Base-by-base conservation (phyloP, 2,113 vertebrate species). In the Chascanopsetta lugubris region DNA sequence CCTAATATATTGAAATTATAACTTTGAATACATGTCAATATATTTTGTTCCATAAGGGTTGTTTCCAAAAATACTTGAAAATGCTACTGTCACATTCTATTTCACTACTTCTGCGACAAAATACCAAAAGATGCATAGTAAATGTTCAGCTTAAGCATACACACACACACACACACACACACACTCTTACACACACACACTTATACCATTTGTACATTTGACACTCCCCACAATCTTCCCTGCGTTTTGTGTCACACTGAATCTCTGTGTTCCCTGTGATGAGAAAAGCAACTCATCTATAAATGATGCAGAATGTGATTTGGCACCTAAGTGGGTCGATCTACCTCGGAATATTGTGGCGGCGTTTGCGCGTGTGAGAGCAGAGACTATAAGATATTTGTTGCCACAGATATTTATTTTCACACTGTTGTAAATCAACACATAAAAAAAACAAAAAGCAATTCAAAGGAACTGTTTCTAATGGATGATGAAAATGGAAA, bases 221-320 rank as follows among this genome's bases (percentile, higher is more conserved):
- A n/a, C n/a, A n/a, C n/a, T n/a, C n/a, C 42, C 62, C 21, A 10
- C 43, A 57, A 25, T 63, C 20, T 42, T 46, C 3, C 34, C 53
- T 32, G 53, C 55, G 61, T 29, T 59, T 30, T 56, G 8, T 8
- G 10, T 49, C 65, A 69, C 11, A 61, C 38, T 71, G 74, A 69
- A 57, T 60, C 47, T 25, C 36, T 43, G 51, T 57, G 69, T 60
- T 58, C 34, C 49, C 43, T 57, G 61, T 45, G 66, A 80, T 69
- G 64, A 72, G 67, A 75, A 54, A 62, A 81, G 80, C 65, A 82
- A 21, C 59, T 77, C 40, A 83, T 80, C 42, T 71, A 74, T 86
- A 77, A 84, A 88, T 86, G 65, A 88, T 87, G 79, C 65, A 86
- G 45, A 67, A 62, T 32, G 20, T 58, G 56, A 76, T 54, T 29